phyloP scores from a whole-genome alignment of 2,113 vertebrate genomes.

The Vimba vimba region DNA sequence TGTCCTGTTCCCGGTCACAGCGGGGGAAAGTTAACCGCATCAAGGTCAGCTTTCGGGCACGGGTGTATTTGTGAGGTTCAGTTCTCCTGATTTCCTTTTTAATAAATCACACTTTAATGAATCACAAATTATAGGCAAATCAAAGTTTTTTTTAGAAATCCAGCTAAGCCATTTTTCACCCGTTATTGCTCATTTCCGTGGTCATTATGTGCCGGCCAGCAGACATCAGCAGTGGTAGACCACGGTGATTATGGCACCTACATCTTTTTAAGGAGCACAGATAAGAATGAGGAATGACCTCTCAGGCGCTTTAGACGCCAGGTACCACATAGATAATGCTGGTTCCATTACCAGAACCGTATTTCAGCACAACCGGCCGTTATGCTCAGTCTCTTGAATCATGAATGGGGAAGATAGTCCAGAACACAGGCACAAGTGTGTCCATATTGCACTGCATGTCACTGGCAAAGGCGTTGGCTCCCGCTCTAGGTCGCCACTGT shows the following conservation, averaged over 20 bases:
- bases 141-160: constrained; percentile 26
- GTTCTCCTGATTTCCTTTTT: not conserved
- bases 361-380: constrained; percentile 8
- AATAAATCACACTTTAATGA: constrained; percentile 25
- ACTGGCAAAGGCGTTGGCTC: constrained; percentile 70
- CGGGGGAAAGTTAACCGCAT: constrained; percentile 23
- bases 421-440: constrained; percentile 59
- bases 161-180: constrained; percentile 40
- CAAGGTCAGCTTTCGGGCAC: constrained; percentile 52
- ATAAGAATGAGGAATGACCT: constrained; percentile 51
- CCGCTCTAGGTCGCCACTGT: constrained; percentile 58
- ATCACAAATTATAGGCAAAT: constrained; percentile 39
- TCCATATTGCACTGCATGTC: constrained; percentile 67
- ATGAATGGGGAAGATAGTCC: constrained; percentile 56
- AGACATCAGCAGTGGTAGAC: constrained; percentile 40
- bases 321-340: constrained; percentile 16
- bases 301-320: not conserved
- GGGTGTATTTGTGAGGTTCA: not conserved
- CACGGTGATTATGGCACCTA: constrained; percentile 40
- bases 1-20: constrained; percentile 27
- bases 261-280: constrained; percentile 43
- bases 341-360: constrained; percentile 7
- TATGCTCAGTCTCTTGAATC: constrained; percentile 5
- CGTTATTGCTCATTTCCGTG: constrained; percentile 43
- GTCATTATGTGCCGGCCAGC: constrained; percentile 28